These are phyloP conservation scores for Lithobates pipiens DNA, from an alignment of 2,797 vertebrate species.

Conservation along the genomic window DNA sequence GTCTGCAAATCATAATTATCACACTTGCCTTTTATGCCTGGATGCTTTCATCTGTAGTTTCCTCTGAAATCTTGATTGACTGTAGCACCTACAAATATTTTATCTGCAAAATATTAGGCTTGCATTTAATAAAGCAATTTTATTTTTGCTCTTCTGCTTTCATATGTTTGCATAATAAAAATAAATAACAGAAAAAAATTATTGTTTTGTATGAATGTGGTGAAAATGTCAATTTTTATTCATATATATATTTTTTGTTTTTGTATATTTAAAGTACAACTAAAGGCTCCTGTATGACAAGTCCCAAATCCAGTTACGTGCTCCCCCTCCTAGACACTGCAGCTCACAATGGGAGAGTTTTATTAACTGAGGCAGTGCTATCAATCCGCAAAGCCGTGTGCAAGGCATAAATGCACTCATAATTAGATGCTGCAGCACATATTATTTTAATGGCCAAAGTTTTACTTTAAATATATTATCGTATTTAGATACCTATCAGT, in stretches of 20 bases:
- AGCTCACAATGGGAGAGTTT: too few relatives aligned
- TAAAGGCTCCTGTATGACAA: neutral
- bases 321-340: too few relatives aligned
- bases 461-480: too few relatives aligned
- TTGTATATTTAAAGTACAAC: neutral
- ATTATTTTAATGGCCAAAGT: too few relatives aligned
- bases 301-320: neutral
- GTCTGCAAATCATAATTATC: constrained; percentile 87
- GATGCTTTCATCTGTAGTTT: constrained; percentile 83
- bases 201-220: neutral
- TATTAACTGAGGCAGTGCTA: too few relatives aligned
- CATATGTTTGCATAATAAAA: constrained; percentile 66
- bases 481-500: too few relatives aligned
- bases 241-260: neutral
- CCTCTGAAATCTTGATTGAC: constrained; percentile 89
- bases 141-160: constrained; percentile 79
- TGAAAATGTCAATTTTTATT: neutral
- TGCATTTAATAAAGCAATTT: constrained; percentile 84
- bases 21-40: constrained; percentile 86
- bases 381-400: too few relatives aligned
- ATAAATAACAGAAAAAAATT: neutral
- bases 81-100: constrained; percentile 84
- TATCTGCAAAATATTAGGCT: constrained; percentile 83
- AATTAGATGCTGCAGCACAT: too few relatives aligned
- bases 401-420: too few relatives aligned